Evolutionary conservation across 2,113 vertebrate genomes (phyloP).

Genomic region (Lycaon pictus): DNA sequence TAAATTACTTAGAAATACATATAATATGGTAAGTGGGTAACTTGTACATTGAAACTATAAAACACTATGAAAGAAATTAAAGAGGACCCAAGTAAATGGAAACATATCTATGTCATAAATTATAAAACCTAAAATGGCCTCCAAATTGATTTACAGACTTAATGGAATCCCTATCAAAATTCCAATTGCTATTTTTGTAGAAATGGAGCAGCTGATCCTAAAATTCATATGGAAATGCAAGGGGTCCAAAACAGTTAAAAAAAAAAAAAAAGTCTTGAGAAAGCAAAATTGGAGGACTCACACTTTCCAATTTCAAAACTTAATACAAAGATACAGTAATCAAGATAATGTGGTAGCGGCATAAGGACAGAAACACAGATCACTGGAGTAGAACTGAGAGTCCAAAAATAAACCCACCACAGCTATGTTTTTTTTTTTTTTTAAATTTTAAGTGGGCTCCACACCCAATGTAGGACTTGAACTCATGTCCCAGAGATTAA

Average conservation of each 20-base stretch:
- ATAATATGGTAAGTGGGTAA: background rate
- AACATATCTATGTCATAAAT: background rate
- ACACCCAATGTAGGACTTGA: background rate
- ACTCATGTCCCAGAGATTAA: background rate
- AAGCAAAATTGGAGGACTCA: background rate
- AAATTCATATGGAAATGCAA: background rate
- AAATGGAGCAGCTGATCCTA: background rate
- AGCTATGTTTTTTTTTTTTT: no score
- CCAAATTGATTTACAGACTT: background rate
- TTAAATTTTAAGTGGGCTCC: background rate
- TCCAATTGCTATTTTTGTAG: background rate
- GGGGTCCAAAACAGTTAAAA: background rate
- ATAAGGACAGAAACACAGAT: background rate
- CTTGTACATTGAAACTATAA: background rate
- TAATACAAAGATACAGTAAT: background rate
- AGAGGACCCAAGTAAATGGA: background rate
- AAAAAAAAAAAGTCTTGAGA: background rate
- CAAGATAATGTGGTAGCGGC: background rate
- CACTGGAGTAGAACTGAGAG: background rate
- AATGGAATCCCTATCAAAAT: background rate
- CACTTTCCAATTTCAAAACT: background rate
- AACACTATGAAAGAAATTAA: background rate
- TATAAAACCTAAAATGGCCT: background rate
- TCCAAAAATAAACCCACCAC: background rate
- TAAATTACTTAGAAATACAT: background rate